These are phyloP conservation scores for Bombus ignitus DNA, from an alignment of 1,140 invertebrate genomes.

Conservation along the genomic window DNA sequence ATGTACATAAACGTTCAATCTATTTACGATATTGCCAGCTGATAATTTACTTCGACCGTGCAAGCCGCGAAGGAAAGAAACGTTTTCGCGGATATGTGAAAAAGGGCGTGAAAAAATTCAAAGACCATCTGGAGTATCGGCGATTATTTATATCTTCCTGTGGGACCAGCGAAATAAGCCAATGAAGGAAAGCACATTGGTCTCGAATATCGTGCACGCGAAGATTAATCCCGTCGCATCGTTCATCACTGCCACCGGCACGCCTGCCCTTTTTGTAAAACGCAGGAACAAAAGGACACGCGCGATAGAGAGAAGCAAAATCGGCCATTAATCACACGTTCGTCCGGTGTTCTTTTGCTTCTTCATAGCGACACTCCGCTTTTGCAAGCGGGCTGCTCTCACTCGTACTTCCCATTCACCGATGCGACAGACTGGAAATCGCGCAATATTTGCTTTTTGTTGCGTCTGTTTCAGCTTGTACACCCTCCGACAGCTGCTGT, in stretches of 20 bases:
- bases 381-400: not conserved
- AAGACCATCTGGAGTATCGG: not conserved
- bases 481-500: no score
- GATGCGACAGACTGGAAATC: conserved; percentile 11
- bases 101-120: not conserved
- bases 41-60: no score
- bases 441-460: conserved; percentile 31
- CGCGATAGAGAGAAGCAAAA: conserved; percentile 53
- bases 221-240: conserved; percentile 68
- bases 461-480: not conserved
- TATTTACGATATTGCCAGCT: no score
- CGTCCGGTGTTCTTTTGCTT: conserved; percentile 30
- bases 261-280: conserved; percentile 50
- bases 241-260: conserved; percentile 69
- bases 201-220: conserved; percentile 16
- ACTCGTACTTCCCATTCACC: not conserved
- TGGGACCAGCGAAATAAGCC: not conserved
- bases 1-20: no score
- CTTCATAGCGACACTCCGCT: not conserved
- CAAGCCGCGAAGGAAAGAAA: no score
- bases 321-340: conserved; percentile 62
- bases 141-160: conserved; percentile 38
- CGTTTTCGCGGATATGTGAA: no score
- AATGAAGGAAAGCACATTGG: not conserved
- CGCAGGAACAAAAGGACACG: conserved; percentile 52